Percentiles rank a stretch among this genome's conserved stretches.
These are phyloP conservation scores for Trisateles emortualis DNA, from an alignment of 2,888 invertebrate species.

Conservation along the genomic window DNA sequence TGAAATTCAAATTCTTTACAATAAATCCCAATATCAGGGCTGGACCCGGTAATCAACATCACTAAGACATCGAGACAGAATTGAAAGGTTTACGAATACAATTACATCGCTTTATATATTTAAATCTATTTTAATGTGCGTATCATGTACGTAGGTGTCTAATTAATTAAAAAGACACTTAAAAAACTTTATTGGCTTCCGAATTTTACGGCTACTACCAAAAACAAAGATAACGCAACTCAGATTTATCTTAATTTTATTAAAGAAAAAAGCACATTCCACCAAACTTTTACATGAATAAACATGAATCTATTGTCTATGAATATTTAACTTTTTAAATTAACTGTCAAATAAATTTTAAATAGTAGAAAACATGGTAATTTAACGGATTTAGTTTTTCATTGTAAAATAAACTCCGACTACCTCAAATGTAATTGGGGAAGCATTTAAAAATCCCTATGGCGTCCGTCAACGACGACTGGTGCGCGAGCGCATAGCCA, in stretches of 20 bases:
- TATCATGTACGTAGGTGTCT: background rate
- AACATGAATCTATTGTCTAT: conserved; percentile 43
- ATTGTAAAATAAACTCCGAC: conserved; percentile 51
- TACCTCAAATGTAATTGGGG: conserved; percentile 52
- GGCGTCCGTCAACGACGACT: conserved; percentile 49
- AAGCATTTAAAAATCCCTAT: conserved; percentile 57
- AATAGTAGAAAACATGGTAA: conserved; percentile 43
- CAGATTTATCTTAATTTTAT: conserved; percentile 29
- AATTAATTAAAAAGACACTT: background rate
- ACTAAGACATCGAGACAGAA: too few relatives aligned
- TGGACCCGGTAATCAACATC: too few relatives aligned
- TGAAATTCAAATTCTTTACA: too few relatives aligned
- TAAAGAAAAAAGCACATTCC: conserved; percentile 17
- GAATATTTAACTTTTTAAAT: conserved; percentile 42
- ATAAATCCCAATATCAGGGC: too few relatives aligned
- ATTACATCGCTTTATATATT: too few relatives aligned
- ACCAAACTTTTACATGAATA: conserved; percentile 26
- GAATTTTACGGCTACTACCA: conserved; percentile 6
- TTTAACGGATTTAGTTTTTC: conserved; percentile 53
- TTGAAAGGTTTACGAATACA: too few relatives aligned
- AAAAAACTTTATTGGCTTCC: background rate
- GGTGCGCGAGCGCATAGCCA: conserved; percentile 61
- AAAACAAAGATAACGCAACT: too few relatives aligned
- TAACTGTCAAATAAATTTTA: conserved; percentile 48
- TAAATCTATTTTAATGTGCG: background rate